A percentile compares a stretch with the other conserved stretches of the same genome.
Conservation (phyloP, 2,888 invertebrate species). For the Ornithoptera priamus region DNA sequence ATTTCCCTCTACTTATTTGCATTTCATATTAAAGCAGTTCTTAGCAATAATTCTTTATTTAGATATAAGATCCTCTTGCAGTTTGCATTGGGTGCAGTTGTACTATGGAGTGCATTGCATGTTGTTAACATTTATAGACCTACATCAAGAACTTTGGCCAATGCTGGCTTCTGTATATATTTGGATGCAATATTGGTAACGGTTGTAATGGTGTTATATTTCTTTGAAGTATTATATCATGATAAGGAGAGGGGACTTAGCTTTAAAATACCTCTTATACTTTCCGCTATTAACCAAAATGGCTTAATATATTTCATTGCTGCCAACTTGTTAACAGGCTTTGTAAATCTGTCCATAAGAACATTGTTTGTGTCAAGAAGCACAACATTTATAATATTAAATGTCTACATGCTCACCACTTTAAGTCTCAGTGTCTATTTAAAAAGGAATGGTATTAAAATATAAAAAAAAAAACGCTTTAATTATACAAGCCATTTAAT, state of each 20-base stretch:
- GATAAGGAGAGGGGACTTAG: constrained; percentile 41
- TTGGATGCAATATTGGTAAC: constrained; percentile 83
- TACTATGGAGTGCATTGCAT: constrained; percentile 69
- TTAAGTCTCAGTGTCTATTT: constrained; percentile 53
- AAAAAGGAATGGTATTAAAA: constrained; percentile 64
- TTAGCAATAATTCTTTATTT: constrained; percentile 58
- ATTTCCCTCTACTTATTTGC: constrained; percentile 90
- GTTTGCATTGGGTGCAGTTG: constrained; percentile 41
- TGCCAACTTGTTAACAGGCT: constrained; percentile 91
- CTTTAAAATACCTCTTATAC: constrained; percentile 75
- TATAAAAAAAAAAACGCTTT: constrained; percentile 48
- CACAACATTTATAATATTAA: constrained; percentile 76
- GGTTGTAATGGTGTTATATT: constrained; percentile 75
- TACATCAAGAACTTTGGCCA: constrained; percentile 90
- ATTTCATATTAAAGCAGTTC: constrained; percentile 80
- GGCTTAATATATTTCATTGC: constrained; percentile 91
- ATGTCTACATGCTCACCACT: constrained; percentile 77
- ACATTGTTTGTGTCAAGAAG: constrained; percentile 76
- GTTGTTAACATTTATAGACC: constrained; percentile 74
- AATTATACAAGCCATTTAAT: constrained; percentile 30
- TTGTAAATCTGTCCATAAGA: constrained; percentile 85
- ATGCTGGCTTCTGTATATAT: constrained; percentile 90
- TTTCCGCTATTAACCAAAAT: constrained; percentile 88
- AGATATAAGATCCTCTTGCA: constrained; percentile 41
- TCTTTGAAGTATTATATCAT: constrained; percentile 75